Evolutionary conservation across 2,888 invertebrate genomes (phyloP), one percentile per base, ranked within the genome.

Genomic region (Philereme vetulata): DNA sequence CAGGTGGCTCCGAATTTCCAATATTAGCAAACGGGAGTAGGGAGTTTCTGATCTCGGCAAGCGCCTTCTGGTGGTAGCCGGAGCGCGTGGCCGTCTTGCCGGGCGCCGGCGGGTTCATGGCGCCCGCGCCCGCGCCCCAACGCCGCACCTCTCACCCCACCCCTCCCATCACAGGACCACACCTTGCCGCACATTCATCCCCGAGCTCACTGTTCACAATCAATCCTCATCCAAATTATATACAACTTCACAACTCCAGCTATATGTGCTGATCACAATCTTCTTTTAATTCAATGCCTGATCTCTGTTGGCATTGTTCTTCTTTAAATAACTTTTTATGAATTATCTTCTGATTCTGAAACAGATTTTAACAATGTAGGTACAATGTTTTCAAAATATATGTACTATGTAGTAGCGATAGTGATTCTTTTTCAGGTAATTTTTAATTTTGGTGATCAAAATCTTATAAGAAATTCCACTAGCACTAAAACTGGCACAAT

Each of bases 31-130:
- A 97, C 55, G 96, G 97, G 76, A 95, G 93, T 75, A 97, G 88
- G 63, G 96, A 96, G 86, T 96, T 96, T 74, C 97, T 94, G 80
- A 97, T 97, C 90, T 96, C 96, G 89, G 96, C 96, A 88, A 97
- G 94, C 82, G 97, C 97, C 93, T 96, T 96, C 89, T 96, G 96
- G 90, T 96, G 96, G 90, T 97, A 97, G 92, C 96, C 96, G 92
- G 95, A 94, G 91, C 95, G 94, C 93, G 94, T 94, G 90, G 94
- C 94, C 91, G 94, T 88, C 87, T 93, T 92, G 88, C 90, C 90
- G 90, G 92, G 92, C 87, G 93, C 93, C 88, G 93, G 93, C 86
- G 93, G 93, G 93, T 94, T 94, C 94, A 94, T 94, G 88, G 90
- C 93, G 92, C 93, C 89, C 85, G 83, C 86, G 87, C 86, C 88